Evolutionary conservation across 2,797 vertebrate species (phyloP).

Genomic region (Micropoecilia bifurca): DNA sequence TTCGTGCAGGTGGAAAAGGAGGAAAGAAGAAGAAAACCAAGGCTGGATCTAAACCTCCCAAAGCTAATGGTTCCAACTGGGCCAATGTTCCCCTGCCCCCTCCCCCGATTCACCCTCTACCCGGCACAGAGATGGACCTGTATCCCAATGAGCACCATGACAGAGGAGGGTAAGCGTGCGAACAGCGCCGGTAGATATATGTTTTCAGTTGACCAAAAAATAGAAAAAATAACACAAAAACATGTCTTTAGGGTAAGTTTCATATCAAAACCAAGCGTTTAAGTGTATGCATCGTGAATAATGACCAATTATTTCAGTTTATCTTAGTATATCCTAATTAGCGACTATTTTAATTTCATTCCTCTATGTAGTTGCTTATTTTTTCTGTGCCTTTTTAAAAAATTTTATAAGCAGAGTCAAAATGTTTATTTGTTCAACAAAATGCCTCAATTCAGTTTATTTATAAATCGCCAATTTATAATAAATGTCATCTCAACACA

Average conservation of each 20-base stretch:
- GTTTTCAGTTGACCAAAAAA: background rate
- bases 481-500: too few relatives aligned
- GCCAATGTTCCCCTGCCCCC: constrained; percentile 95
- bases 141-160: constrained; percentile 92
- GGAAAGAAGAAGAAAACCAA: constrained; percentile 99
- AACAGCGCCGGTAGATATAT: background rate
- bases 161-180: constrained; percentile 83
- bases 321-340: background rate
- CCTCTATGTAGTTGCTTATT: background rate
- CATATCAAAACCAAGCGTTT: background rate
- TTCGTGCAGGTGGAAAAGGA: constrained; percentile 92
- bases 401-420: too few relatives aligned
- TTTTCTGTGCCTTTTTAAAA: background rate
- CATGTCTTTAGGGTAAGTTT: too few relatives aligned
- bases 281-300: background rate
- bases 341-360: background rate
- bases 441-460: too few relatives aligned
- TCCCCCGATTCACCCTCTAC: constrained; percentile 94
- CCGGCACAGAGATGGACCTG: constrained; percentile 95
- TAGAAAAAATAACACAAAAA: too few relatives aligned
- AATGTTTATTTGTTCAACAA: too few relatives aligned
- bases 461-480: too few relatives aligned
- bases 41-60: constrained; percentile 88
- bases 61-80: constrained; percentile 95
- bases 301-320: background rate